A percentile compares a stretch with the other conserved stretches of the same genome.
phyloP scores from a whole-genome alignment of 1,140 invertebrate species.

The Brachionus rotundiformis region DNA sequence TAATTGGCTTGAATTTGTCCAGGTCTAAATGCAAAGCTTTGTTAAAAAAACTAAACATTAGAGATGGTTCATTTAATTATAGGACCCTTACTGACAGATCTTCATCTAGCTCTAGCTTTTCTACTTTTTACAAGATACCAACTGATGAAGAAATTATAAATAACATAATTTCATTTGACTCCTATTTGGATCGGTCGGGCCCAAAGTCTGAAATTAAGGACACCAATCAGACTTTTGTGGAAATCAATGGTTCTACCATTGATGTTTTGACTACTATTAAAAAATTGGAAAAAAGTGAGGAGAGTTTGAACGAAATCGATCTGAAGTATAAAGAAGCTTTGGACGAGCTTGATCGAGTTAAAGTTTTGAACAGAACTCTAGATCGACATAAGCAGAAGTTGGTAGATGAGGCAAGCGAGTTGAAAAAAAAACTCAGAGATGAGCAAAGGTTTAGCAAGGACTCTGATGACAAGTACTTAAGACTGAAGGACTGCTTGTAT shows the following conservation, averaged over 20 bases:
- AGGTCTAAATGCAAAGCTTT: slow-evolving; percentile 20
- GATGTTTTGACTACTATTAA: neutral
- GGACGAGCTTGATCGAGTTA: slow-evolving; percentile 5
- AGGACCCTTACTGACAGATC: slow-evolving; percentile 13
- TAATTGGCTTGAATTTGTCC: slow-evolving; percentile 17
- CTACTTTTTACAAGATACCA: slow-evolving; percentile 3
- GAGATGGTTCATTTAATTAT: slow-evolving; percentile 28
- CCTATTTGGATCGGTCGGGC: neutral
- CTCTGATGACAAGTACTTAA: slow-evolving; percentile 36
- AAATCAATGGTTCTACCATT: slow-evolving; percentile 21
- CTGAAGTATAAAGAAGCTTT: neutral
- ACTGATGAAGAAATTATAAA: slow-evolving; percentile 9
- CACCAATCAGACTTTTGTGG: neutral
- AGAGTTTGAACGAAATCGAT: neutral
- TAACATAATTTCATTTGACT: slow-evolving; percentile 10
- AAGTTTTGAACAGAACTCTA: slow-evolving; percentile 9
- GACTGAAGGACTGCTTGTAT: slow-evolving; percentile 40
- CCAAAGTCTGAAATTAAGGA: neutral
- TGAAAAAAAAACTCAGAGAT: slow-evolving; percentile 33
- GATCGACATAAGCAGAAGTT: slow-evolving; percentile 27
- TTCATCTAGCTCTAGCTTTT: too few species aligned
- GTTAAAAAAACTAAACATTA: slow-evolving; percentile 18
- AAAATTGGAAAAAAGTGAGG: slow-evolving; percentile 46
- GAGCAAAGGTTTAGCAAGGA: slow-evolving; percentile 41
- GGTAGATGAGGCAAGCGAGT: slow-evolving; percentile 1